Evolutionary conservation across 2,113 vertebrate genomes (phyloP), one percentile per base, ranked within the genome.

Genomic region (Prinia subflava): DNA sequence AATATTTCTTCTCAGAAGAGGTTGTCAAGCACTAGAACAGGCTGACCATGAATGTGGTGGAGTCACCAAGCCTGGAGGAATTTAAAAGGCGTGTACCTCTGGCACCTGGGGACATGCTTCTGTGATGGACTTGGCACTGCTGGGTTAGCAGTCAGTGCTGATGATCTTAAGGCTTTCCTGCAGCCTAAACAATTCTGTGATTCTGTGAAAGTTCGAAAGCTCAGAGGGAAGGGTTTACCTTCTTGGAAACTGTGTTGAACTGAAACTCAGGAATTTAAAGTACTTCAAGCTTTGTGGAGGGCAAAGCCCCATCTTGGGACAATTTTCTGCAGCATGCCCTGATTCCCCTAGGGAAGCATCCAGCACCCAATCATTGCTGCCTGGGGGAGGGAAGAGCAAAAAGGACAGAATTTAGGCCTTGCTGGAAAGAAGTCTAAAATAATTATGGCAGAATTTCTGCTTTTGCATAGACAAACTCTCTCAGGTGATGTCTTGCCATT

Each of bases 51-150:
- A 27, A 5, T 0, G 0, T 17, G 46, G 22, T 17, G 6, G 21
- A 59, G 5, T 68, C 30, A 1, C n/a, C 24, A 28, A 31, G 23
- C 31, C 27, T 42, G 46, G 35, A 33, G 44, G 27, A 31, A 27
- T 50, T 73, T 13, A 42, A 57, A 56, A 50, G 67, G 22, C 0
- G 0, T 9, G 15, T 15, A 8, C 52, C 22, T 2, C 7, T 42
- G 11, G 24, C 0, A 1, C 10, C 3, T 46, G 3, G 14, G 59
- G 28, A 19, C 3, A 0, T 25, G 37, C 31, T 42, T 62, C 33
- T 49, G 16, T 33, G 24, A 37, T 69, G 35, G 20, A 7, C 35
- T 75, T 68, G 49, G 13, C 50, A 47, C 11, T 18, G 15, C 10
- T 52, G 15, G 6, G 7, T 82, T 85, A 20, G 9, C 0, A 0